Evolutionary conservation across 2,113 vertebrate species (phyloP).

Genomic region (Odontophorus gujanensis): DNA sequence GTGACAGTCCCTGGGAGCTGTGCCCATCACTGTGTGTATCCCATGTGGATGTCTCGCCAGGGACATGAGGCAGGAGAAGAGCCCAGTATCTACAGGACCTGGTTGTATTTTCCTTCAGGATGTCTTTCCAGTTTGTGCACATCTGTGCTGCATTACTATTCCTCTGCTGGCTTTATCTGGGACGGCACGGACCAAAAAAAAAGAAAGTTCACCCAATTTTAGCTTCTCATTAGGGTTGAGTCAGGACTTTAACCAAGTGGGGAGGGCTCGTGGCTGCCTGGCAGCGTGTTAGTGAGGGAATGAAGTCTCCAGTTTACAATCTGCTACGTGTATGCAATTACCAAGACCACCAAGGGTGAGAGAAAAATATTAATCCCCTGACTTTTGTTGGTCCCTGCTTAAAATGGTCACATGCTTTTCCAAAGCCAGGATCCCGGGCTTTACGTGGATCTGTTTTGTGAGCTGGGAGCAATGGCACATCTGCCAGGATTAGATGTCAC

Average conservation of each 20-base stretch:
- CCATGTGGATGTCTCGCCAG: not conserved
- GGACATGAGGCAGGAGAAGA: constrained; percentile 49
- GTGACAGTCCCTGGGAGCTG: not conserved
- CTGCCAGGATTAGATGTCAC: not conserved
- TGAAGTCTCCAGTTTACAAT: constrained; percentile 77
- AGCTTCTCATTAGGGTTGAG: constrained; percentile 76
- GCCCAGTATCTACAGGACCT: constrained; percentile 51
- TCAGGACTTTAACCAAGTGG: constrained; percentile 59
- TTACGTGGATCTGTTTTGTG: constrained; percentile 1
- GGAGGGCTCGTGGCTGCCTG: constrained; percentile 57
- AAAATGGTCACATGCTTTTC: constrained; percentile 59
- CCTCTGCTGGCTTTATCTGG: constrained; percentile 63
- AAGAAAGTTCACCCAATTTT: constrained; percentile 63
- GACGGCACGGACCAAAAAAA: constrained; percentile 70
- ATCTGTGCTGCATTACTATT: constrained; percentile 79
- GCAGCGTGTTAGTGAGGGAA: constrained; percentile 56
- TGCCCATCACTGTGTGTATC: not conserved
- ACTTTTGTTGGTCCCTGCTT: constrained; percentile 68
- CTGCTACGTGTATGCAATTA: constrained; percentile 79
- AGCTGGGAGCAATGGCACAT: not conserved
- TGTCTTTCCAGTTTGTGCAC: constrained; percentile 65
- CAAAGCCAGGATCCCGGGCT: not conserved
- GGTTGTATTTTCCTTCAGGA: constrained; percentile 18
- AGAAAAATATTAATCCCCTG: constrained; percentile 71
- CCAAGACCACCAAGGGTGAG: constrained; percentile 80